Evolutionary conservation across 2,888 invertebrate genomes (phyloP), one percentile per base, ranked within the genome.

Genomic region (Drosophila niveifrons): DNA sequence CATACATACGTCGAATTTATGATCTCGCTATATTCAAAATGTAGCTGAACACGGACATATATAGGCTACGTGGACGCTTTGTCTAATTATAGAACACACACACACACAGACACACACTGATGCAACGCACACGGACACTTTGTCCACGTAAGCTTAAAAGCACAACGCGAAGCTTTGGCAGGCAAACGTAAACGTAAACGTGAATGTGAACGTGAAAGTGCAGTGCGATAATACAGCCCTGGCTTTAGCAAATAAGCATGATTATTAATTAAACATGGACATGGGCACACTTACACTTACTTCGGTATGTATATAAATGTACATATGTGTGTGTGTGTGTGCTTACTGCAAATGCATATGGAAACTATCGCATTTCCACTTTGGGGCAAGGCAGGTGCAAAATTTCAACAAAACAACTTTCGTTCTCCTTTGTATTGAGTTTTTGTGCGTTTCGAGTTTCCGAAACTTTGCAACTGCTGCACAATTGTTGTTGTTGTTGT

Each of bases 301-400:
- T 36, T 11, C 17, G 17, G 17, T 34, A 10, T 29, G 29, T 11
- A 28, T n/a, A n/a, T 17, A 17, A 13, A 17, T 28, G 2, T 7
- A 15, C 23, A 7, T 1, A 23, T 10, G n/a, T n/a, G 17, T 17
- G 10, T 2, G 13, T 18, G 10, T 9, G 31, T 31, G 31, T 31
- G 29, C 31, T 2, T 31, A 10, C 31, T 31, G 31, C 9, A 36
- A 36, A 11, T 36, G 36, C 11, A 36, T 36, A 36, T 36, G 36
- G 41, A 56, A 72, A 57, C 75, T 69, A 68, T 78, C 59, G 44
- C 69, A 65, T 78, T 74, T 74, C 57, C 58, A 67, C 34, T 36
- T 63, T 55, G 51, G 18, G 66, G 39, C 85, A 88, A 15, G 66
- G 39, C 85, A 88, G 70, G 80, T 82, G 86, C 65, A 72, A 56